Evolutionary conservation across 1,140 invertebrate species (phyloP).

Genomic region (Drosophila pectinifera): DNA sequence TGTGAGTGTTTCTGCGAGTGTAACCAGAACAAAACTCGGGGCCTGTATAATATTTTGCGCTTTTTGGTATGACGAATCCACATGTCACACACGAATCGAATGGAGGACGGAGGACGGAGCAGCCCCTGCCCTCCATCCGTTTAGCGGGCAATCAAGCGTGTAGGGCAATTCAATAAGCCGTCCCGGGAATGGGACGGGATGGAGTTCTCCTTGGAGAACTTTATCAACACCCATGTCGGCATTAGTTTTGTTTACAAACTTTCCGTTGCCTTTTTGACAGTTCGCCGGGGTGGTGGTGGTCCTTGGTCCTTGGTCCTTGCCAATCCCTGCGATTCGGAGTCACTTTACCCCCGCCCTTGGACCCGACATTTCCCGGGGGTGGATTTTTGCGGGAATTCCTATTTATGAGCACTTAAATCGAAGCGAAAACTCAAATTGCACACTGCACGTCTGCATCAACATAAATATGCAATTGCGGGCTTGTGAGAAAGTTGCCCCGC

Average conservation of each 20-base stretch:
- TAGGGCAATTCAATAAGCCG: constrained; percentile 84
- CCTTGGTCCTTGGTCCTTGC: constrained; percentile 2
- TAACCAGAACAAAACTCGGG: constrained; percentile 76
- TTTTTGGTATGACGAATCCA: constrained; percentile 83
- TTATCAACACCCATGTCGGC: constrained; percentile 85
- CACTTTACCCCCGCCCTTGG: neutral
- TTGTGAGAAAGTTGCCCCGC: constrained; percentile 68
- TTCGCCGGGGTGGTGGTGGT: constrained; percentile 34
- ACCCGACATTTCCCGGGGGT: constrained; percentile 6
- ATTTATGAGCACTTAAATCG: constrained; percentile 85
- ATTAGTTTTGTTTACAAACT: constrained; percentile 85
- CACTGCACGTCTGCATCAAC: constrained; percentile 75
- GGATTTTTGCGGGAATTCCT: constrained; percentile 64
- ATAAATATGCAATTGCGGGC: constrained; percentile 83
- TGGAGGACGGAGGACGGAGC: constrained; percentile 7
- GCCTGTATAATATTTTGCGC: constrained; percentile 81
- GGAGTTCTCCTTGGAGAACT: constrained; percentile 68
- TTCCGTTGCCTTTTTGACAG: constrained; percentile 83
- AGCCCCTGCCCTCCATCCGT: constrained; percentile 60
- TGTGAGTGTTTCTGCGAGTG: constrained; percentile 65
- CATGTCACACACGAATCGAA: constrained; percentile 68
- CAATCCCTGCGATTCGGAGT: constrained; percentile 3
- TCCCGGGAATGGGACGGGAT: constrained; percentile 6
- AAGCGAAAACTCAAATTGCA: constrained; percentile 77
- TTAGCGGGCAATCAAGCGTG: constrained; percentile 85